A percentile compares a stretch with the other conserved stretches of the same genome.
These are phyloP conservation scores for Cotesia vestalis DNA, from an alignment of 1,140 invertebrate species.

Conservation along the genomic window DNA sequence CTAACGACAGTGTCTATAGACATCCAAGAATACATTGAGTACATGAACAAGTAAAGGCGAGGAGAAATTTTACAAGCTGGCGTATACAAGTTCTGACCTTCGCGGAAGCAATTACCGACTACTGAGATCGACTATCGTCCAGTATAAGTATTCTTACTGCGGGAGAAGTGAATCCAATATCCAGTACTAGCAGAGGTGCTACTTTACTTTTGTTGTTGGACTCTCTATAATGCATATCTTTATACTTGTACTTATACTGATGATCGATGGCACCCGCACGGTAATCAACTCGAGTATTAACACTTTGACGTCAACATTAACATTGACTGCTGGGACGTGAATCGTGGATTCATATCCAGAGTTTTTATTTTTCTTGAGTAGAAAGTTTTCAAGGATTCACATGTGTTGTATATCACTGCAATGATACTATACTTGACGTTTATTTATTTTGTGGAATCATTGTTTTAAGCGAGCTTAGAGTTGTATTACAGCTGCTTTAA, in stretches of 20 bases:
- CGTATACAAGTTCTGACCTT: slow-evolving; percentile 31
- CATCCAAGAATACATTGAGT: neutral
- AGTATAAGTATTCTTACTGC: slow-evolving; percentile 21
- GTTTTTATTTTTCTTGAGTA: slow-evolving; percentile 5
- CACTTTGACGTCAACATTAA: too few relatives aligned
- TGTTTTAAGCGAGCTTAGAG: too few relatives aligned
- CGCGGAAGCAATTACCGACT: slow-evolving; percentile 38
- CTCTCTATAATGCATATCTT: neutral
- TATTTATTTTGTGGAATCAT: too few relatives aligned
- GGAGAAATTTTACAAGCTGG: slow-evolving; percentile 39
- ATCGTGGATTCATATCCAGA: too few relatives aligned
- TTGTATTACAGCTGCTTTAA: too few relatives aligned
- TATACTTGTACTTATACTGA: too few relatives aligned
- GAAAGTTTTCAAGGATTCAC: slow-evolving; percentile 28
- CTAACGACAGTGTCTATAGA: too few relatives aligned
- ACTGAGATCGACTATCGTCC: slow-evolving; percentile 17
- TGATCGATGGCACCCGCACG: too few relatives aligned
- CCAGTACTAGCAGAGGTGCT: neutral
- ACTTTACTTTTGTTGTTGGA: neutral
- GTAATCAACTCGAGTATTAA: too few relatives aligned
- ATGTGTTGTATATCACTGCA: slow-evolving; percentile 10
- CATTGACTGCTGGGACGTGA: too few relatives aligned
- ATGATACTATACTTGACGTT: neutral
- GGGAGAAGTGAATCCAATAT: too few relatives aligned
- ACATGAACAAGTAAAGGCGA: neutral